Percentiles rank a stretch among this genome's conserved stretches.
These are phyloP conservation scores for Megaceryle alcyon DNA, from an alignment of 2,797 vertebrate species.

Conservation along the genomic window DNA sequence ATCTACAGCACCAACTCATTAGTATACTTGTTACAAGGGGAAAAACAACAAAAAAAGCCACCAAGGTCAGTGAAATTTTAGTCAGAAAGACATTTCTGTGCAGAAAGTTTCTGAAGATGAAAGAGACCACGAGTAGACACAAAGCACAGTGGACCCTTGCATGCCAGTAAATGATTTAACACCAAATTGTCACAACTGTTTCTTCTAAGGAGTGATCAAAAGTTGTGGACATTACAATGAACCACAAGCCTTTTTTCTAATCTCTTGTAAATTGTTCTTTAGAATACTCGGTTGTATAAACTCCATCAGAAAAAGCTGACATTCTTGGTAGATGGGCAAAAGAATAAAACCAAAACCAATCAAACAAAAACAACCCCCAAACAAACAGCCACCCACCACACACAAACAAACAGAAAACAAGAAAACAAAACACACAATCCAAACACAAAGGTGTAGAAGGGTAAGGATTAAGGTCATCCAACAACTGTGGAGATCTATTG, in stretches of 20 bases:
- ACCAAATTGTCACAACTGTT: not conserved
- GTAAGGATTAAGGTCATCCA: not conserved
- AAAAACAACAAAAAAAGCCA: not conserved
- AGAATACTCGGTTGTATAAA: not conserved
- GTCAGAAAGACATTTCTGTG: constrained; percentile 61
- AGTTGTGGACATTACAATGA: not conserved
- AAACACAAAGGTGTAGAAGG: not conserved
- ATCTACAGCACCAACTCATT: constrained; percentile 50
- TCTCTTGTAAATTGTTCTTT: not conserved
- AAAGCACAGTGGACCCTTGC: constrained; percentile 46
- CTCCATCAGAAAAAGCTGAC: not conserved
- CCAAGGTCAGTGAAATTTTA: constrained; percentile 16
- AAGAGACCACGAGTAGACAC: constrained; percentile 47
- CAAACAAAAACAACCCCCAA: not conserved
- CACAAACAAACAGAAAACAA: too few species aligned
- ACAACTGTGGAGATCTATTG: not conserved
- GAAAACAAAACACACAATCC: not conserved
- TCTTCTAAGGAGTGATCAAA: not conserved
- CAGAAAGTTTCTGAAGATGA: constrained; percentile 64
- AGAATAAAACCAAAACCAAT: not conserved
- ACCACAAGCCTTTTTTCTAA: too few species aligned
- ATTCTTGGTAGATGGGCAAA: not conserved
- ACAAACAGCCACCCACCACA: not conserved
- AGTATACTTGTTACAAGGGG: constrained; percentile 14
- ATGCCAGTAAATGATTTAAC: constrained; percentile 38